Evolutionary conservation across 2,888 invertebrate genomes (phyloP).

Genomic region (Odiellus spinosus): DNA sequence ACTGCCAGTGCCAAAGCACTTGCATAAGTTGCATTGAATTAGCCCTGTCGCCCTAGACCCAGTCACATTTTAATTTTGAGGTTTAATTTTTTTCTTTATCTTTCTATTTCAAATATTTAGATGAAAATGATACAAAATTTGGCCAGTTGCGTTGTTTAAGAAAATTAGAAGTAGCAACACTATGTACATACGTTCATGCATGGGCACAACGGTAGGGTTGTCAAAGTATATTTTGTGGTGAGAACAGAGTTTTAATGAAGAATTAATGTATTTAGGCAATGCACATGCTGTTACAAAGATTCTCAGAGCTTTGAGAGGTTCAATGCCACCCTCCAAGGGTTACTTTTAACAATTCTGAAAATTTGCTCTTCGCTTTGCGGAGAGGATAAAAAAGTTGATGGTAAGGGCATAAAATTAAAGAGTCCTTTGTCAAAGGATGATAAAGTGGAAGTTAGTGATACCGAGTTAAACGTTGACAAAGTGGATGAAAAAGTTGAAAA

Average conservation of each 20-base stretch:
- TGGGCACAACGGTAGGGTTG: conserved; percentile 43
- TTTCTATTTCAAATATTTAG: conserved; percentile 8
- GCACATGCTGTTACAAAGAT: conserved; percentile 87
- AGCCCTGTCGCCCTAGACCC: too few species aligned
- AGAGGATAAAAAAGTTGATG: conserved; percentile 8
- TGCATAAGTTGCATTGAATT: too few species aligned
- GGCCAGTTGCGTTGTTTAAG: conserved; percentile 15
- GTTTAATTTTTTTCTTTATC: conserved; percentile 3
- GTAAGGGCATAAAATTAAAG: conserved; percentile 6
- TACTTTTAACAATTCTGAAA: conserved; percentile 64
- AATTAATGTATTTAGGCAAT: conserved; percentile 50
- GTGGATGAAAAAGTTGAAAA: conserved; percentile 7
- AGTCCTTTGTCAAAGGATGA: conserved; percentile 17
- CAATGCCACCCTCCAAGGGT: conserved; percentile 70
- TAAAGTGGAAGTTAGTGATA: conserved; percentile 20
- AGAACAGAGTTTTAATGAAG: conserved; percentile 28
- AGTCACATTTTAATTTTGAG: too few species aligned
- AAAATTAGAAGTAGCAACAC: conserved; percentile 17
- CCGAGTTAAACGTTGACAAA: conserved; percentile 24
- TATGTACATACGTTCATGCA: conserved; percentile 19
- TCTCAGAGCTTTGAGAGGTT: conserved; percentile 81
- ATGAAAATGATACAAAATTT: conserved; percentile 18
- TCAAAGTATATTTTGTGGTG: conserved; percentile 72
- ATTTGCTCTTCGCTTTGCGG: conserved; percentile 33
- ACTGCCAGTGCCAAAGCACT: too few species aligned